Percentiles rank a stretch among this genome's conserved stretches.
These are phyloP conservation scores for Phoebastria nigripes DNA, from an alignment of 2,797 vertebrate genomes.

Conservation along the genomic window DNA sequence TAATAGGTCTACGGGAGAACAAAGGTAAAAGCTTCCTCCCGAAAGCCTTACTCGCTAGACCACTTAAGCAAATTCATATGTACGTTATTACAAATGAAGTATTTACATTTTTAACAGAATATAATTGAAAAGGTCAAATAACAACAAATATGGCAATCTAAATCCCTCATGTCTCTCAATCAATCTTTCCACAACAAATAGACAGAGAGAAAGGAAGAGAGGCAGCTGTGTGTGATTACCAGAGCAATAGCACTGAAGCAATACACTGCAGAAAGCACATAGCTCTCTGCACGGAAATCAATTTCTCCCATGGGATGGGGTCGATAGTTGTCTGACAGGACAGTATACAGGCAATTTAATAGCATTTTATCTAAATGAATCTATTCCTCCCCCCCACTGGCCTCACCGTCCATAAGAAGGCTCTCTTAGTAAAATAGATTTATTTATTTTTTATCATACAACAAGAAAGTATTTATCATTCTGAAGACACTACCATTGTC, in stretches of 20 bases:
- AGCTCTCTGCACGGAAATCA: slow-evolving; percentile 49
- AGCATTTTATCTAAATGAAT: slow-evolving; percentile 65
- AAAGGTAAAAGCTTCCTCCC: background rate
- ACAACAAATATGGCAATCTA: slow-evolving; percentile 22
- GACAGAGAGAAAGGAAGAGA: background rate
- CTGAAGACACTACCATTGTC: background rate
- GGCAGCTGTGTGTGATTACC: background rate
- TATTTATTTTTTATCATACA: slow-evolving; percentile 20
- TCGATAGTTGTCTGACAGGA: slow-evolving; percentile 63
- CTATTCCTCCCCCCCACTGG: background rate
- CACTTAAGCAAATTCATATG: background rate
- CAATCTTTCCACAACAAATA: slow-evolving; percentile 25
- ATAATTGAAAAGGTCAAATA: slow-evolving; percentile 18
- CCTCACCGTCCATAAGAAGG: background rate
- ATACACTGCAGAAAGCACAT: slow-evolving; percentile 3
- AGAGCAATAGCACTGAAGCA: background rate
- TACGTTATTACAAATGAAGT: background rate
- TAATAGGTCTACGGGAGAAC: background rate
- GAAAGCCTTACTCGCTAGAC: background rate
- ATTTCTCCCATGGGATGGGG: slow-evolving; percentile 49
- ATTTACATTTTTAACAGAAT: slow-evolving; percentile 38
- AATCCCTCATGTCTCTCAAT: background rate
- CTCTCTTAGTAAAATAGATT: slow-evolving; percentile 23
- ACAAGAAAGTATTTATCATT: slow-evolving; percentile 10
- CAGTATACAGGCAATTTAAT: slow-evolving; percentile 56